A percentile compares a stretch with the other conserved stretches of the same genome.
phyloP scores from a whole-genome alignment of 2,113 vertebrate genomes.

The Phalacrocorax carbo region DNA sequence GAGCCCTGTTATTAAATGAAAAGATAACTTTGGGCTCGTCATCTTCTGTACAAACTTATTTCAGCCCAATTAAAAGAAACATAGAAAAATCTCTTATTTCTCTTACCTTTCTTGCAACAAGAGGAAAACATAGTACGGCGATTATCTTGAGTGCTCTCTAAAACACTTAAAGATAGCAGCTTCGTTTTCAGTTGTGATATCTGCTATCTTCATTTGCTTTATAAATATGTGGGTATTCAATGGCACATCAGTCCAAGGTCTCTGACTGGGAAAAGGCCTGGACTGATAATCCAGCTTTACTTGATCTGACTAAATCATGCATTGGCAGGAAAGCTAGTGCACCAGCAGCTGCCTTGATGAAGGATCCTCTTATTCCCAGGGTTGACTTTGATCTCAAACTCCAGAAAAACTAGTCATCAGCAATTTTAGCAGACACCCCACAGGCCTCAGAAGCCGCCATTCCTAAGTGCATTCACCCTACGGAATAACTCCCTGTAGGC shows the following conservation, averaged over 20 bases:
- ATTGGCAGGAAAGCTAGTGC: neutral
- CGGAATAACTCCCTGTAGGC: fast-evolving
- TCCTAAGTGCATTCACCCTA: neutral
- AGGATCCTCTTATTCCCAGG: neutral
- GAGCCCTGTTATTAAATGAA: neutral
- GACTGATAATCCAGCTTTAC: neutral
- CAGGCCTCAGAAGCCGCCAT: neutral
- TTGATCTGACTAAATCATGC: neutral
- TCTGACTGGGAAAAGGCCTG: fast-evolving
- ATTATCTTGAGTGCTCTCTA: neutral
- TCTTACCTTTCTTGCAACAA: neutral
- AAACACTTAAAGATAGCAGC: neutral
- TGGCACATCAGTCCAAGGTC: too few relatives aligned
- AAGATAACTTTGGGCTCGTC: neutral
- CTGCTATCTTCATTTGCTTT: neutral
- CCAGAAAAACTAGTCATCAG: neutral
- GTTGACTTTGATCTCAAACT: neutral
- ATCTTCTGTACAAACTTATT: neutral
- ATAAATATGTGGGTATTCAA: fast-evolving
- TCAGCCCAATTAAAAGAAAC: neutral
- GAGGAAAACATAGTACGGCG: fast-evolving
- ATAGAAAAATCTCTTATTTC: neutral
- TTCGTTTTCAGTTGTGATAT: neutral
- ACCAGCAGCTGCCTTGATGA: neutral
- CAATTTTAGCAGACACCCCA: neutral